Percentiles rank a stretch among this genome's conserved stretches.
These are phyloP conservation scores for Mycetomoellerius zeteki DNA, from an alignment of 1,140 invertebrate species.

Conservation along the genomic window DNA sequence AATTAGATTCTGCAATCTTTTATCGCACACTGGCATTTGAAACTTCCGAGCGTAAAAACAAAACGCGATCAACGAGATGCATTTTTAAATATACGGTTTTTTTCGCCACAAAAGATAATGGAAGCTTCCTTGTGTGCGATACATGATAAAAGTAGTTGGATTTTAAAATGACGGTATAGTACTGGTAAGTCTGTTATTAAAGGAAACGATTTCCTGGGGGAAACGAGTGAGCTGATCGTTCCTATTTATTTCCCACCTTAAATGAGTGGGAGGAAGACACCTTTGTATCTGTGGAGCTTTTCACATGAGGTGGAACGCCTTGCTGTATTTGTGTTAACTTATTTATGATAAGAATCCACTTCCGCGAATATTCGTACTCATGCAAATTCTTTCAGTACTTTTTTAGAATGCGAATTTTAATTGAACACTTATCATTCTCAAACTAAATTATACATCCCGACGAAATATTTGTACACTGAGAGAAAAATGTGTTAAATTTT, in stretches of 20 bases:
- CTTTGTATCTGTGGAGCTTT: background rate
- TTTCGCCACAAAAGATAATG: background rate
- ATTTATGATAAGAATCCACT: slow-evolving; percentile 17
- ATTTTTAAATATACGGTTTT: background rate
- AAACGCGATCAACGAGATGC: background rate
- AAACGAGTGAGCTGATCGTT: slow-evolving; percentile 34
- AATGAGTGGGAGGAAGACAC: background rate
- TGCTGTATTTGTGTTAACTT: slow-evolving; percentile 3
- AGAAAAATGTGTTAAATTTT: no score
- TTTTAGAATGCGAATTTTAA: background rate
- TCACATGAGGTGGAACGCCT: background rate
- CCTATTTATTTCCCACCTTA: slow-evolving; percentile 36
- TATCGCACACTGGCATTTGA: slow-evolving; percentile 34
- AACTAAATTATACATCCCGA: background rate
- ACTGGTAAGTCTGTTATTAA: slow-evolving; percentile 39
- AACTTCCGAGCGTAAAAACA: slow-evolving; percentile 16
- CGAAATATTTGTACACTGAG: background rate
- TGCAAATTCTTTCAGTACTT: background rate
- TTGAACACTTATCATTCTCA: background rate
- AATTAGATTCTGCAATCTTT: slow-evolving; percentile 62
- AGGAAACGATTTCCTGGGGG: slow-evolving; percentile 26
- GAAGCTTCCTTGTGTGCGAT: background rate
- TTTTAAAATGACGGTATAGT: background rate
- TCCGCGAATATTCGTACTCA: background rate
- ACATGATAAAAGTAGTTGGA: slow-evolving; percentile 15